Evolutionary conservation across 2,797 vertebrate genomes (phyloP).

Genomic region (Sebastes oblongus): DNA sequence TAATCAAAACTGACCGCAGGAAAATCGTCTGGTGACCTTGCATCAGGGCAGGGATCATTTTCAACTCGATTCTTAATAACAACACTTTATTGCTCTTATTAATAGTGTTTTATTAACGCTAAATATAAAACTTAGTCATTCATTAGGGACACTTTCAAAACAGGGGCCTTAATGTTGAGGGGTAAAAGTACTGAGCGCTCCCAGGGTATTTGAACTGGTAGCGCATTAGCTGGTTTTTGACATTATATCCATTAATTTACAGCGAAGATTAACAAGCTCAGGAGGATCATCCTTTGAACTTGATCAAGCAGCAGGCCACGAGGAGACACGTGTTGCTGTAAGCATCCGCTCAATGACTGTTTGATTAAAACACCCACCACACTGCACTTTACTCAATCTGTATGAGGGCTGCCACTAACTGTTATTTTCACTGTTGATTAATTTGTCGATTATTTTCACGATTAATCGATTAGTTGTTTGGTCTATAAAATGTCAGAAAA

Average conservation of each 20-base stretch:
- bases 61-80: constrained; percentile 12
- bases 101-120: constrained; percentile 25
- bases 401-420: too few species aligned
- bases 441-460: too few species aligned
- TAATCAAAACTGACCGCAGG: constrained; percentile 27
- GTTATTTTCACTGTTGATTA: too few species aligned
- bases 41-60: constrained; percentile 9
- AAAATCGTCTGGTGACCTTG: constrained; percentile 23
- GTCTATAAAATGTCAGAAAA: too few species aligned
- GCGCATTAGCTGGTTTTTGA: not conserved
- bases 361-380: not conserved
- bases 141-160: constrained; percentile 10
- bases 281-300: not conserved
- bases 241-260: not conserved
- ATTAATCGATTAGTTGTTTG: too few species aligned
- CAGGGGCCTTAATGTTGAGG: constrained; percentile 8
- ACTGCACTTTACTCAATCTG: not conserved
- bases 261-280: not conserved
- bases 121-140: constrained; percentile 15
- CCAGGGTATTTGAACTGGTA: not conserved
- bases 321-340: not conserved
- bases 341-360: not conserved
- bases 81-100: constrained; percentile 29
- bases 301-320: not conserved
- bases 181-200: not conserved